Percentiles rank a stretch among this genome's conserved stretches.
These are phyloP conservation scores for Dendronephthya gigantea DNA, from an alignment of 64 coral and sea anemone species.

Conservation along the genomic window DNA sequence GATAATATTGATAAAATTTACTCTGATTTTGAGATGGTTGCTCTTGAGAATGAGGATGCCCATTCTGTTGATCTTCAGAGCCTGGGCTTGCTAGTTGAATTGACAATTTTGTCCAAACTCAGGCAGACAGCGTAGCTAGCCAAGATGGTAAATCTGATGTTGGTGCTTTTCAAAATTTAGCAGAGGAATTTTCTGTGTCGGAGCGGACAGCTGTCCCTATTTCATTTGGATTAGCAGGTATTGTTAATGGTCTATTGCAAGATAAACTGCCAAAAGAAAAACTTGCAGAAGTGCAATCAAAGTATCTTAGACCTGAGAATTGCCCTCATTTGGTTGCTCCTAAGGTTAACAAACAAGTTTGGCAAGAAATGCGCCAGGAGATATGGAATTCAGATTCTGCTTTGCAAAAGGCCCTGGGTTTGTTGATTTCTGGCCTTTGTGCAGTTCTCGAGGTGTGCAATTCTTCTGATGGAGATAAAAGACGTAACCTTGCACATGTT, in stretches of 20 bases:
- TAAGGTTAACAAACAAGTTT: slow-evolving; percentile 38
- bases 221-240: neutral
- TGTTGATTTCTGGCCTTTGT: slow-evolving; percentile 25
- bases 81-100: neutral
- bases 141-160: neutral
- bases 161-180: neutral
- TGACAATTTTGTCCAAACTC: neutral
- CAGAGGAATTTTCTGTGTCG: neutral
- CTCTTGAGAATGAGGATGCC: neutral
- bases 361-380: slow-evolving; percentile 18
- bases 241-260: slow-evolving; percentile 2
- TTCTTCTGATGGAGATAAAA: slow-evolving; percentile 29
- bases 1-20: neutral
- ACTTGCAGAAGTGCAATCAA: slow-evolving; percentile 19
- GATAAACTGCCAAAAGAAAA: slow-evolving; percentile 29
- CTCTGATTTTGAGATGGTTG: neutral
- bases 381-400: neutral
- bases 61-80: neutral
- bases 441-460: slow-evolving; percentile 40
- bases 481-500: slow-evolving; percentile 15
- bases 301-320: slow-evolving; percentile 35
- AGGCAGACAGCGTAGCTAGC: neutral
- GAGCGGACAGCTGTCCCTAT: neutral
- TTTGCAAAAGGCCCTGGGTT: slow-evolving; percentile 27
- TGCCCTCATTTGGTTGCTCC: slow-evolving; percentile 27